These are phyloP conservation scores for Aphyosemion australe DNA, from an alignment of 2,113 vertebrate species.

Conservation along the genomic window DNA sequence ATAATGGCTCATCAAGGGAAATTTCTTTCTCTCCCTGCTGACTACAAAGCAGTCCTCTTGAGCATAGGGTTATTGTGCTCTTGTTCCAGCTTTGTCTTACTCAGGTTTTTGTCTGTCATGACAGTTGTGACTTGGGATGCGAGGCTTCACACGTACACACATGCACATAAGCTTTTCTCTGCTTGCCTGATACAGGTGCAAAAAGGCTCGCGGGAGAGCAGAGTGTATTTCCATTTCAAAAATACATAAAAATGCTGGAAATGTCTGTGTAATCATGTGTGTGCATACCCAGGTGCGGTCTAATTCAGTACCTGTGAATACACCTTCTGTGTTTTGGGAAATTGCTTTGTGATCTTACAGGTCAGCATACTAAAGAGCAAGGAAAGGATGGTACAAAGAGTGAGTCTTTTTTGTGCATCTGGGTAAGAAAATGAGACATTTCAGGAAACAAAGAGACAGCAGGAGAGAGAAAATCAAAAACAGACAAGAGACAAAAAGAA, in stretches of 20 bases:
- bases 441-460: conserved; percentile 10
- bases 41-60: conserved; percentile 10
- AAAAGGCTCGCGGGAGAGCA: conserved; percentile 17
- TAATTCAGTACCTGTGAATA: conserved; percentile 32
- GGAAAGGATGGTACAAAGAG: background rate
- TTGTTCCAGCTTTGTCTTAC: conserved; percentile 44
- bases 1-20: background rate
- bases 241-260: conserved; percentile 10
- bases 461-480: conserved; percentile 5
- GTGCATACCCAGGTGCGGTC: conserved; percentile 4
- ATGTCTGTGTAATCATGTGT: conserved; percentile 11
- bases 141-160: background rate
- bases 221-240: conserved; percentile 63
- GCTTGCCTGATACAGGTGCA: conserved; percentile 47
- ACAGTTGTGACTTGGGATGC: conserved; percentile 5
- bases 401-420: background rate
- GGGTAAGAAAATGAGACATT: background rate
- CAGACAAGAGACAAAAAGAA: conserved; percentile 31
- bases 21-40: background rate
- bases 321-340: conserved; percentile 3
- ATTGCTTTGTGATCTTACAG: conserved; percentile 33
- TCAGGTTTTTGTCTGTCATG: conserved; percentile 22
- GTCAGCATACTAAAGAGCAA: conserved; percentile 25
- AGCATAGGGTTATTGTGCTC: conserved; percentile 20
- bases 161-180: conserved; percentile 20